Evolutionary conservation across 2,797 vertebrate genomes (phyloP), one percentile per base, ranked within the genome.

Genomic region (Clarias platycephalus): DNA sequence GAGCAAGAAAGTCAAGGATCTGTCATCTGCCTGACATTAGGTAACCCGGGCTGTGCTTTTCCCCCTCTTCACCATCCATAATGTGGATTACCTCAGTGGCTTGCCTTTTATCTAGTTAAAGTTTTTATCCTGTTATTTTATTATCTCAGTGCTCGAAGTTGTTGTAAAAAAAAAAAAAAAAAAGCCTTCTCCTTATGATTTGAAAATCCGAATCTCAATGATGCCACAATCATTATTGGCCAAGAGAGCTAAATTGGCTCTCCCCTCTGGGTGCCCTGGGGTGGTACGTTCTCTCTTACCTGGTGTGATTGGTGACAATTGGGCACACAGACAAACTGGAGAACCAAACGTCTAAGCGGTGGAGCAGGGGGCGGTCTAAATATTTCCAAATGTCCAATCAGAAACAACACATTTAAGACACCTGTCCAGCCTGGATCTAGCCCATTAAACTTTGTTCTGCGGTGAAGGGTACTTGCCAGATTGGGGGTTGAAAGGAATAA

Each of bases 1-100:
- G 90, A 94, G 93, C 91, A 94, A 94, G 93, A 95, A 96, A 96
- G 96, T 96, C 94, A 93, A 93, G 93, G 94, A 97, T 95, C 95
- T 96, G 96, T 97, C 96, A 96, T 96, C 96, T 96, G 94, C 96
- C 96, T 96, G 94, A 95, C 95, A 96, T 96, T 96, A 96, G 92
- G 92, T 86, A 92, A 94, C 95, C 82, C 75, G 76, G 20, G 57
- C 74, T 72, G 92, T 93, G 94, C 55, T 77, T 34, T 24, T 71
- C 84, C 72, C 84, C 26, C 28, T 78, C 57, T 64, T 88, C 70
- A 28, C 66, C 72, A n/a, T n/a, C n/a, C 62, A 18, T 22, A 40
- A 10, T 64, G 53, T 34, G 75, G 40, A 77, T 76, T 83, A 80
- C 75, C 80, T 86, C 81, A 81, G 63, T 72, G 76, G 71, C 82